Base-by-base conservation (phyloP, 53 echinoderm and acorn worm species). In the Echinarachnius parma region DNA sequence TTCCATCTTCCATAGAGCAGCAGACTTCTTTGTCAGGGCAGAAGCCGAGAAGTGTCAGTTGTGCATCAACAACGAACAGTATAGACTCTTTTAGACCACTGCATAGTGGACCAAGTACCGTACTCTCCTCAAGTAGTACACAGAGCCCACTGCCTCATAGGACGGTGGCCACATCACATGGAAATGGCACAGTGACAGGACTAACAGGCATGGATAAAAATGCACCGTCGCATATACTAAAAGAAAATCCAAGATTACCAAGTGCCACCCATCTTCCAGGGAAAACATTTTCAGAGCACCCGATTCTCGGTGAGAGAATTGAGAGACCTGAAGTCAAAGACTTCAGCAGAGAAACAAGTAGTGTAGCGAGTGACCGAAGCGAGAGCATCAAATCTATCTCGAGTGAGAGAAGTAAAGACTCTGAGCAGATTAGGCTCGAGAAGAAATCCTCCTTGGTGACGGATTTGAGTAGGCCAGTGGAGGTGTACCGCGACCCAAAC, bases 401-500 rank as follows among this genome's bases (percentile, higher is more conserved):
- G 28, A 80, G 53, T 45, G 85, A 90, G 54, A 61, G 68, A 27
- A 78, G 52, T 49, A 79, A 61, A 34, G 87, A 87, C 15, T 62
- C 48, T 7, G 75, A 71, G 31, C 64, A 32, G 28, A 75, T 50
- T 10, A 83, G 74, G 55, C 66, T 79, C 36, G 86, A 82, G 57
- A 56, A 76, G 64, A 87, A 72, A 20, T 23, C 74, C 26, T 25
- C 37, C 4, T 60, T 79, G 34, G 78, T 72, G 30, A 20, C 44
- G 3, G 79, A 79, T 19, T n/a, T 44, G 9, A 59, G 47, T 31
- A 85, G 80, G 23, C 98, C 98, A 48, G 88, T 98, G 9, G 58
- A 88, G 76, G 91, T 98, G 13, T 98, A 85, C 35, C 87, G 98
- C n/a, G 98, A 98, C 56, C 98, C 98, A 2, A 98, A 78, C 54